These are phyloP conservation scores for Lepus europaeus DNA, from an alignment of 2,113 vertebrate genomes.

Conservation along the genomic window DNA sequence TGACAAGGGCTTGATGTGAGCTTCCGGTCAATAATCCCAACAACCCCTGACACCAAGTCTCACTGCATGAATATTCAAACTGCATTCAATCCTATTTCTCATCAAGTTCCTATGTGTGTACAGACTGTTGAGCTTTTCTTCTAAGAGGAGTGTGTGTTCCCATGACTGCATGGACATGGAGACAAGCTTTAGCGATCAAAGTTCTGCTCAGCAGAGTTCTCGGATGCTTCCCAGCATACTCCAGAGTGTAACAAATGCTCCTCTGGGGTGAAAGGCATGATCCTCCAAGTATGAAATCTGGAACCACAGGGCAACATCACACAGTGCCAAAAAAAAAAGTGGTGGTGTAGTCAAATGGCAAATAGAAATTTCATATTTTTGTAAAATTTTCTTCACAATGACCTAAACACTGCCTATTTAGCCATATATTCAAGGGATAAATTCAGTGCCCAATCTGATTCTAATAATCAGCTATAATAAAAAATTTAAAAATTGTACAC, in stretches of 20 bases:
- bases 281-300: background rate
- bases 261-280: background rate
- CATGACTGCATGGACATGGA: background rate
- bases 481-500: background rate
- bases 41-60: background rate
- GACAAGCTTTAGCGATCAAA: background rate
- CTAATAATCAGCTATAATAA: background rate
- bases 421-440: background rate
- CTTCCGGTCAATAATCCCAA: background rate
- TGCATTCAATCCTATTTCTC: background rate
- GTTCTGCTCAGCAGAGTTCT: background rate
- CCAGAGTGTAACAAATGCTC: background rate
- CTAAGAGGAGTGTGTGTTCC: background rate
- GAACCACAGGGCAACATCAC: background rate
- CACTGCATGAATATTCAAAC: background rate
- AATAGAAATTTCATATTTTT: background rate
- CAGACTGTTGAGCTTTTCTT: background rate
- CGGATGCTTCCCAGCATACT: background rate
- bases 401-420: background rate
- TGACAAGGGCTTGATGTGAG: background rate
- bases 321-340: background rate
- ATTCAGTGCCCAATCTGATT: background rate
- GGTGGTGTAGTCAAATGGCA: background rate
- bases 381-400: background rate
- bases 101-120: background rate